Evolutionary conservation across 1,140 invertebrate genomes (phyloP).

Genomic region (Pseudomyrmex cubaensis): DNA sequence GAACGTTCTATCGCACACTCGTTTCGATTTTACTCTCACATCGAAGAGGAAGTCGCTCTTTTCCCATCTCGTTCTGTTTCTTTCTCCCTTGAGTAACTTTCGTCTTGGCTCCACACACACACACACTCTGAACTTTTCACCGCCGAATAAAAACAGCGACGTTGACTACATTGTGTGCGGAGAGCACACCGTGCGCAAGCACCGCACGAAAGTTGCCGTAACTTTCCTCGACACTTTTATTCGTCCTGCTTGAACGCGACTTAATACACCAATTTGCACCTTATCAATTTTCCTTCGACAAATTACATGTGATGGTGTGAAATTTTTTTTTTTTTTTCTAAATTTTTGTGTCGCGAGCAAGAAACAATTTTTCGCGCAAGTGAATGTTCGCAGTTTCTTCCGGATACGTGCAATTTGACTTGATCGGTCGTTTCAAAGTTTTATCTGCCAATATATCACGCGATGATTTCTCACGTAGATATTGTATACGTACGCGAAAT

Average conservation of each 20-base stretch:
- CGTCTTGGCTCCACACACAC: not conserved
- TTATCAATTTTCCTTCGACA: not conserved
- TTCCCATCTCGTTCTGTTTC: not conserved
- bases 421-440: no score
- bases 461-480: not conserved
- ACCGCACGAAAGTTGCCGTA: conserved; percentile 27
- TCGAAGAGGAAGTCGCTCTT: no score
- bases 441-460: no score
- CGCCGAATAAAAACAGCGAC: conserved; percentile 47
- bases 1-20: conserved; percentile 5
- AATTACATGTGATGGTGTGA: no score
- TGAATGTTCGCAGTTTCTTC: no score
- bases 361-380: not conserved
- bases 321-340: no score
- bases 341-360: no score
- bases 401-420: no score
- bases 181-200: not conserved
- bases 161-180: conserved; percentile 36
- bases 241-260: conserved; percentile 11
- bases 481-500: not conserved
- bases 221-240: conserved; percentile 51
- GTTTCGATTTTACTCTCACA: conserved; percentile 35
- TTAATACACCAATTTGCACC: conserved; percentile 48
- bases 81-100: conserved; percentile 24
- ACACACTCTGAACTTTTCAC: conserved; percentile 40